Conservation (phyloP, 2,113 vertebrate species). For the Mesocricetus auratus region DNA sequence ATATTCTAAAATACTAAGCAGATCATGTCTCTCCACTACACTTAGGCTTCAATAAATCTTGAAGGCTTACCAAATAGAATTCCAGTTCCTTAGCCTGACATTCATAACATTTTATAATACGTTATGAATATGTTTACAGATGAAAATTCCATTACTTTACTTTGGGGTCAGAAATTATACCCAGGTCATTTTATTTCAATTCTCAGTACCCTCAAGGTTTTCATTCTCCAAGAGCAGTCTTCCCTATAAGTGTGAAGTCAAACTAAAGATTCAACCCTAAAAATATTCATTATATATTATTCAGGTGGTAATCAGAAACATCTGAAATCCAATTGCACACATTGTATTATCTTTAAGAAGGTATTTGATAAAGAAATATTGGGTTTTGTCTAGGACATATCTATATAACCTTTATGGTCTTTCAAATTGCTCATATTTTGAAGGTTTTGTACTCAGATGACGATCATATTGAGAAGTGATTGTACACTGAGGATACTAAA, state of each 20-base stretch:
- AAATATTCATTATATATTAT: not conserved
- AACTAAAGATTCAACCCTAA: not conserved
- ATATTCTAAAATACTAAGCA: slow-evolving; percentile 9
- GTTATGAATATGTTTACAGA: not conserved
- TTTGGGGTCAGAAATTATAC: slow-evolving; percentile 8
- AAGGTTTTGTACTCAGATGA: not conserved
- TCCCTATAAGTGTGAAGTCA: not conserved
- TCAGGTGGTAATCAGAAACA: not conserved
- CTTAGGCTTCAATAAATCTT: not conserved
- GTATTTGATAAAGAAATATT: not conserved
- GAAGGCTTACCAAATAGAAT: not conserved
- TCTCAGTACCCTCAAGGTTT: not conserved
- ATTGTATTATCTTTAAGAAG: slow-evolving; percentile 26
- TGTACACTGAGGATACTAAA: not conserved
- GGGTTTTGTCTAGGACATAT: not conserved
- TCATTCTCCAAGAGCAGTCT: not conserved
- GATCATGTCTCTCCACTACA: not conserved
- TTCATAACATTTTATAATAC: not conserved
- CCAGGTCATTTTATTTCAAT: slow-evolving; percentile 35
- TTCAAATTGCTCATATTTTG: not conserved
- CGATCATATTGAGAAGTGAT: not conserved
- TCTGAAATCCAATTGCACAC: not conserved
- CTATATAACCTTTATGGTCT: not conserved
- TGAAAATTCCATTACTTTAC: not conserved
- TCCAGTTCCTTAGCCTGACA: not conserved